Evolutionary conservation across 2,888 invertebrate species (phyloP), one percentile per base, ranked within the genome.

Genomic region (Prionchulus punctatus): DNA sequence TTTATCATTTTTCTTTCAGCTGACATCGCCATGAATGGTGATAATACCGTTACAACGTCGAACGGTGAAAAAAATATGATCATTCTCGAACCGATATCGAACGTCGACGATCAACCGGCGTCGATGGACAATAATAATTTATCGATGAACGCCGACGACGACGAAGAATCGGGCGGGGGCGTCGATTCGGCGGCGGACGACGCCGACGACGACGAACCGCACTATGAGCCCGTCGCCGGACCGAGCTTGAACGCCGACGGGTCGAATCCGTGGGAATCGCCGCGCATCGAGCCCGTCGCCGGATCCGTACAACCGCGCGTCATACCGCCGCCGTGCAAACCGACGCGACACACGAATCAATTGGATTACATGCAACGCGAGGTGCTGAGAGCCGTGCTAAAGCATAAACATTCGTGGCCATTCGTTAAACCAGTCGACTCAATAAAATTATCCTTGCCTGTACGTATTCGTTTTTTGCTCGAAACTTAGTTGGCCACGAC

Each of bases 361-460:
- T 76, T 87, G 63, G 85, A 89, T 76, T 94, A 85, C 76, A 79
- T 96, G 62, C 83, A 85, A 70, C 92, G 89, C 75, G 85, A 84
- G 70, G 92, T 98, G 55, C 81, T 94, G 76, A 92, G 91, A 76
- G 85, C 89, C 66, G 84, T 98, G 62, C 88, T 88, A 87, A 94
- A 90, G 77, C 96, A 98, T 76, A 85, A 89, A 72, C 91, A 91
- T 77, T 86, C 94, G 48, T 98, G 96, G 98, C 98, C 98, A 55
- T 96, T 99, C 73, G 87, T 89, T 67, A 84, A 86, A 73, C 98
- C 98, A 55, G 98, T 99, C 59, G 94, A 99, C 76, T 86, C 94
- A 55, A 85, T 84, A 70, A 88, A 88, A 76, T 81, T 99, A 62
- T 87, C 87, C 76, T 80, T 98, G 71, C 94, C 92, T 65, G 89